These are phyloP conservation scores for Dermatemys mawii DNA, from an alignment of 2,113 vertebrate genomes.

Conservation along the genomic window DNA sequence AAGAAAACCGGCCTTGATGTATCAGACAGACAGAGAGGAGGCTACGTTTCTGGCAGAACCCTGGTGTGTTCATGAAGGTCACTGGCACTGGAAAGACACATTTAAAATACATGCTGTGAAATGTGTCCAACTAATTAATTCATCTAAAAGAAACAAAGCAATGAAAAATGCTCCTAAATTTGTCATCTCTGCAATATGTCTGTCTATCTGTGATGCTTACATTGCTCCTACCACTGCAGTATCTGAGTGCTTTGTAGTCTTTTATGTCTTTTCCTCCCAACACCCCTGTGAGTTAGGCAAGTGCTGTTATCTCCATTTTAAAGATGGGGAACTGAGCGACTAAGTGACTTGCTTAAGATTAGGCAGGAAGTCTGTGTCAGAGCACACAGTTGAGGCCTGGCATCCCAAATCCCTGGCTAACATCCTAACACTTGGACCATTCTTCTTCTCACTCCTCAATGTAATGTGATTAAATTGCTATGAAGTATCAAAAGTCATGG, in stretches of 20 bases:
- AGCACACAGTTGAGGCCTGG: accelerated
- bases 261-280: background rate
- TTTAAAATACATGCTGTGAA: background rate
- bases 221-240: background rate
- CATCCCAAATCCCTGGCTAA: background rate
- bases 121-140: background rate
- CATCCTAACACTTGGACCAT: no score
- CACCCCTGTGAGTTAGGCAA: background rate
- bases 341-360: background rate
- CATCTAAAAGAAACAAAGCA: background rate
- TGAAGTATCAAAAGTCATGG: background rate
- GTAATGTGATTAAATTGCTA: background rate
- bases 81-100: background rate
- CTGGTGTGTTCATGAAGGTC: background rate
- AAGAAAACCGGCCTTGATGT: constrained; percentile 33
- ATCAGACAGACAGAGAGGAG: constrained; percentile 3
- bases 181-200: background rate
- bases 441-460: accelerated
- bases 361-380: background rate
- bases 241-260: background rate
- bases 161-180: accelerated
- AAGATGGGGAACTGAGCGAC: background rate
- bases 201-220: background rate
- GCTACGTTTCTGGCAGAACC: background rate
- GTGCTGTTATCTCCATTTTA: background rate